A percentile compares a stretch with the other conserved stretches of the same genome.
Conservation (phyloP, 1,140 invertebrate species). For the Leguminivora glycinivorella region DNA sequence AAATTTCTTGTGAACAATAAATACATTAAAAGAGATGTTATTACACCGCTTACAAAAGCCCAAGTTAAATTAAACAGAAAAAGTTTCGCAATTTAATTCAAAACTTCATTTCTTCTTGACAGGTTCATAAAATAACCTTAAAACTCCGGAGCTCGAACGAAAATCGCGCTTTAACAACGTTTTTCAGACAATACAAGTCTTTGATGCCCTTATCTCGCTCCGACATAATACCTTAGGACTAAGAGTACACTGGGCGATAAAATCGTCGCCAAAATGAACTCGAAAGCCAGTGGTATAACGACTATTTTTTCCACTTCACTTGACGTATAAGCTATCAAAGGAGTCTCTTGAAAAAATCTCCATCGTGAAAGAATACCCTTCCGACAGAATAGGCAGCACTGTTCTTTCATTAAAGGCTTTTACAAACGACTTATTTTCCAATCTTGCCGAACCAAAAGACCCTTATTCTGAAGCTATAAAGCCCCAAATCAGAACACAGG, state of each 20-base stretch:
- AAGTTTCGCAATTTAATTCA: neutral
- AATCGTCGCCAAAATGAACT: neutral
- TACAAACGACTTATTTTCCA: neutral
- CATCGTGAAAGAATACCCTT: slow-evolving; percentile 10
- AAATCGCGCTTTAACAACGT: neutral
- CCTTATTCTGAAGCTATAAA: neutral
- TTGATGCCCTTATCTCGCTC: slow-evolving; percentile 9
- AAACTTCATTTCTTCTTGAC: neutral
- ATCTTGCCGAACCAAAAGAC: neutral
- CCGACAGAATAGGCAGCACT: slow-evolving; percentile 12
- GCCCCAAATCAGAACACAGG: neutral
- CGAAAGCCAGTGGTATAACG: neutral
- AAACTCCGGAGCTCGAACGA: neutral
- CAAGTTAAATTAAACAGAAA: neutral
- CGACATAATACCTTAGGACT: slow-evolving; percentile 6
- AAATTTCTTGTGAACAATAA: no score
- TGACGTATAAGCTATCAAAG: slow-evolving; percentile 6
- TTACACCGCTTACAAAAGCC: no score
- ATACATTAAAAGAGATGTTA: no score
- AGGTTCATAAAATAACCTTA: neutral
- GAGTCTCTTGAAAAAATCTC: slow-evolving; percentile 7
- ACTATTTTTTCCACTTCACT: slow-evolving; percentile 1
- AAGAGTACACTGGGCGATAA: neutral
- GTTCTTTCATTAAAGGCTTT: neutral
- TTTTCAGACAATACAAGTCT: slow-evolving; percentile 10